These are phyloP conservation scores for Tachycineta bicolor DNA, from an alignment of 2,113 vertebrate genomes.

Conservation along the genomic window DNA sequence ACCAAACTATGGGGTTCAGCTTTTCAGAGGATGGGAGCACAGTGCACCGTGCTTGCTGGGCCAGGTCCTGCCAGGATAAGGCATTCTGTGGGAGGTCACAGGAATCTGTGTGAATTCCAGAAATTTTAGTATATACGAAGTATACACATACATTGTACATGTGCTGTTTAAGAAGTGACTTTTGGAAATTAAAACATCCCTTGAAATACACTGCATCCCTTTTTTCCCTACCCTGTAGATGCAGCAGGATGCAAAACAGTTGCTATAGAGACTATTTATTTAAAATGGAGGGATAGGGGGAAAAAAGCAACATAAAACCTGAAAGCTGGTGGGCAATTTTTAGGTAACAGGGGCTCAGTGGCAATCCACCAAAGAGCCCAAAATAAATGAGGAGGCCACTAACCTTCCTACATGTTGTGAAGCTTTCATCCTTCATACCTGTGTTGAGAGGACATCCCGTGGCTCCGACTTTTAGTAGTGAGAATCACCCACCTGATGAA, in stretches of 20 bases:
- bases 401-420: background rate
- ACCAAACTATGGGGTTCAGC: background rate
- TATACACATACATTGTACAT: rapidly evolving
- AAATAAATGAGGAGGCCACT: background rate
- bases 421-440: background rate
- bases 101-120: background rate
- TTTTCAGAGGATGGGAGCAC: background rate
- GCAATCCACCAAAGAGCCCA: background rate
- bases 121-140: background rate
- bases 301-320: background rate
- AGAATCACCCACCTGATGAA: background rate
- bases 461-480: background rate
- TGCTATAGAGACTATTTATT: background rate
- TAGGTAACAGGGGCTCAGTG: background rate
- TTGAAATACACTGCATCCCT: background rate
- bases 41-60: rapidly evolving
- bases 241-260: background rate
- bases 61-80: background rate
- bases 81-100: background rate
- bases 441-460: background rate
- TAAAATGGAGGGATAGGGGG: background rate
- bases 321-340: background rate
- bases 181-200: background rate
- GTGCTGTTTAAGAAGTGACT: background rate
- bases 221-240: background rate